These are phyloP conservation scores for Cynoglossus semilaevis DNA, from an alignment of 2,113 vertebrate genomes.

Conservation along the genomic window DNA sequence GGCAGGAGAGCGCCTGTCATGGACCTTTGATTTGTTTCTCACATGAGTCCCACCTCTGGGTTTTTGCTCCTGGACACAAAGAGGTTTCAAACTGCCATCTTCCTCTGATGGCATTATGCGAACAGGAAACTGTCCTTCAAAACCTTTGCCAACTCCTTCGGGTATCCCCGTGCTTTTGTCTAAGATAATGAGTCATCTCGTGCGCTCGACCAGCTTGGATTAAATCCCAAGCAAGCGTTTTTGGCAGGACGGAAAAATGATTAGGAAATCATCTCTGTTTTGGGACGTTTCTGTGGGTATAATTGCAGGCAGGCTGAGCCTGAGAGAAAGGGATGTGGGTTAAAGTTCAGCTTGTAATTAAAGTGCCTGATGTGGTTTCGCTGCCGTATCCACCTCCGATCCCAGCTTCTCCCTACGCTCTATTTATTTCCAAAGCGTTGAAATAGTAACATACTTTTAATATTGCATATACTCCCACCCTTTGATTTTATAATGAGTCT, in stretches of 20 bases:
- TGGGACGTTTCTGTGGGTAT: constrained; percentile 51
- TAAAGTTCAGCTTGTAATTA: constrained; percentile 73
- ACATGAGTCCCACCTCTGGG: constrained; percentile 45
- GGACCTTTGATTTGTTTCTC: constrained; percentile 65
- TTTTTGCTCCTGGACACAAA: constrained; percentile 37
- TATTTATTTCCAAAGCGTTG: constrained; percentile 58
- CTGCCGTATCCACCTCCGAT: constrained; percentile 52
- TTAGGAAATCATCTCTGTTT: constrained; percentile 52
- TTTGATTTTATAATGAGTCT: constrained; percentile 66
- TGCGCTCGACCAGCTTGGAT: constrained; percentile 21
- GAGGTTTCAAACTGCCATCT: constrained; percentile 29
- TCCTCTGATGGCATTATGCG: constrained; percentile 14
- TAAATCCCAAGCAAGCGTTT: constrained; percentile 29
- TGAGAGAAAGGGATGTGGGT: constrained; percentile 65
- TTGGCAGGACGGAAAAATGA: constrained; percentile 51
- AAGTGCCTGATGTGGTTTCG: constrained; percentile 55
- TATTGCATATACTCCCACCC: constrained; percentile 37
- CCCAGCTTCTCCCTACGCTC: constrained; percentile 40
- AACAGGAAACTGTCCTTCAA: constrained; percentile 47
- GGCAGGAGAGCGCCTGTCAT: constrained; percentile 50
- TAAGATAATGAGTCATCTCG: constrained; percentile 58
- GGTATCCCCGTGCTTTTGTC: constrained; percentile 42
- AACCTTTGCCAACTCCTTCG: constrained; percentile 46
- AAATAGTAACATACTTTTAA: constrained; percentile 37
- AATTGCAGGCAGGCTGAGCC: constrained; percentile 45